Conservation (phyloP, 2,113 vertebrate genomes). For the Cheilinus undulatus region DNA sequence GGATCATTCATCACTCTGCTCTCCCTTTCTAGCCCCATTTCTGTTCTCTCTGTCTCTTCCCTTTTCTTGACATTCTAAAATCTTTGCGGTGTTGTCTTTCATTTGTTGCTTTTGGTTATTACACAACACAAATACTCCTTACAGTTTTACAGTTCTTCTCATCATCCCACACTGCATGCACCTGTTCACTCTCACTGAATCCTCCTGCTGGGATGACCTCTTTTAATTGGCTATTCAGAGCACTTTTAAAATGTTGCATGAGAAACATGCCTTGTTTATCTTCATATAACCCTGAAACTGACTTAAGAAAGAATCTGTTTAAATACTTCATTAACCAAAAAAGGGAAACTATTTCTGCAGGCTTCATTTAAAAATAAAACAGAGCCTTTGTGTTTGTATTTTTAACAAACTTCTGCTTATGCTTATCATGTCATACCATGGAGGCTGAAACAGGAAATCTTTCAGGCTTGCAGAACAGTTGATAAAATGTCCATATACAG, state of each 20-base stretch:
- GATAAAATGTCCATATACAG: background rate
- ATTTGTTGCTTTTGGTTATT: background rate
- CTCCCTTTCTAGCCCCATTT: conserved; percentile 59
- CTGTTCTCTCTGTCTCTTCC: conserved; percentile 26
- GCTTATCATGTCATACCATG: background rate
- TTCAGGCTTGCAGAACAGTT: background rate
- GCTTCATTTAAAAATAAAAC: conserved; percentile 1
- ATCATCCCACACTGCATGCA: background rate
- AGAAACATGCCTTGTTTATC: too few species aligned
- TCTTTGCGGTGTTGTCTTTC: background rate
- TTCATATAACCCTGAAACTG: background rate
- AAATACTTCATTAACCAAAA: background rate
- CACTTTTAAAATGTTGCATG: background rate
- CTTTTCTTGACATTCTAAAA: background rate
- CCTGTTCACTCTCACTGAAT: conserved; percentile 21
- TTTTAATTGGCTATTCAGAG: background rate
- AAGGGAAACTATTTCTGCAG: conserved; percentile 1
- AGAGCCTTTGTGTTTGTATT: background rate
- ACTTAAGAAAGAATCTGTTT: background rate
- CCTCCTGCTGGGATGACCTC: background rate
- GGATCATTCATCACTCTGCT: conserved; percentile 70
- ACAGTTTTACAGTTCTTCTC: background rate
- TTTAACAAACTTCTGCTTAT: conserved; percentile 2
- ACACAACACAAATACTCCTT: conserved; percentile 10
- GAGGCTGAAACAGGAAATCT: background rate